Conservation (phyloP, 2,113 vertebrate genomes). For the Oenanthe oenanthe region DNA sequence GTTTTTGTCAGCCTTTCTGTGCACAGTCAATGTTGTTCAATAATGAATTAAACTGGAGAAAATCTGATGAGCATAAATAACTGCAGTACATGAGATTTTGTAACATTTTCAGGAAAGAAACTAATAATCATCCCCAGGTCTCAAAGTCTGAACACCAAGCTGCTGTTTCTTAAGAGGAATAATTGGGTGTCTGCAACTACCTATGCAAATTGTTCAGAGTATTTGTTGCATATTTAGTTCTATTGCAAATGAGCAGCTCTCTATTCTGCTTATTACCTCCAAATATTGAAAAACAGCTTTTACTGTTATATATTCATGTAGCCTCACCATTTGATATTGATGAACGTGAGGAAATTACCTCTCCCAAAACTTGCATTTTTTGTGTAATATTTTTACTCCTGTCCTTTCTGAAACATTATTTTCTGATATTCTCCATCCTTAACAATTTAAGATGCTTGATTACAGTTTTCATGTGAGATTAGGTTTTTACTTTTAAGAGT, state of each 20-base stretch:
- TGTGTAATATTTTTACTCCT: neutral
- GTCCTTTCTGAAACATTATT: neutral
- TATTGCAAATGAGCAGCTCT: neutral
- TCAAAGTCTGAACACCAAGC: neutral
- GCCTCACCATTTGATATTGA: neutral
- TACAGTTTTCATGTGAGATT: neutral
- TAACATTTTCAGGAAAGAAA: neutral
- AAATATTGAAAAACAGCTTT: neutral
- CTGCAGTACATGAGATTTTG: neutral
- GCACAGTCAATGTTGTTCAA: neutral
- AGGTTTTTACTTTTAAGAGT: neutral
- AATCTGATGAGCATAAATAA: neutral
- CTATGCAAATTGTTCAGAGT: neutral
- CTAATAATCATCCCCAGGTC: neutral
- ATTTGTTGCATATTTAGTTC: neutral
- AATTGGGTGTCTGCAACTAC: neutral
- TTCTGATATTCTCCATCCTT: neutral
- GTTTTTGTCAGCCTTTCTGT: neutral
- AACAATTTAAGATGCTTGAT: neutral
- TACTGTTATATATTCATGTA: neutral
- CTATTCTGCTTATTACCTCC: neutral
- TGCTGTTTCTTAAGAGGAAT: neutral
- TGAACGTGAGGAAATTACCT: neutral
- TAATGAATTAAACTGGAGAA: neutral
- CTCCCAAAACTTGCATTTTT: neutral